Conservation (phyloP, 2,797 vertebrate species). For the Lithobates sylvaticus region DNA sequence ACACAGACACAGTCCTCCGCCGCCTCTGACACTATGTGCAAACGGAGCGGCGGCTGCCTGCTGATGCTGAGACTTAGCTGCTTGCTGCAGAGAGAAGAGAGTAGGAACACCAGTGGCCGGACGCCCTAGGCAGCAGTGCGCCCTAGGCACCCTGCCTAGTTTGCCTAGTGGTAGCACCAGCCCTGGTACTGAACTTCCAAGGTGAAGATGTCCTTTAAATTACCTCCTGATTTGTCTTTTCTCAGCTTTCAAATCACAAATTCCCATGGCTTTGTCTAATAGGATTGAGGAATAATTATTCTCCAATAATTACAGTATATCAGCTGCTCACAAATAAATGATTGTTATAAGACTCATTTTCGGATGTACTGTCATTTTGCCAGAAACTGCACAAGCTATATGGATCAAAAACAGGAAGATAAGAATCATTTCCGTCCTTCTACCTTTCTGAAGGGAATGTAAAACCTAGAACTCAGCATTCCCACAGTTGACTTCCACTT, state of each 20-base stretch:
- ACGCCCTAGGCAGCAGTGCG: too few species aligned
- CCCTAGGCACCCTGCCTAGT: too few species aligned
- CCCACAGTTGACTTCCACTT: constrained; percentile 9
- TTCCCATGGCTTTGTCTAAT: background rate
- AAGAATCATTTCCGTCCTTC: constrained; percentile 18
- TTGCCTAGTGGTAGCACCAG: too few species aligned
- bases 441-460: constrained; percentile 30
- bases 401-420: constrained; percentile 50
- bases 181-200: too few species aligned
- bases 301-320: background rate
- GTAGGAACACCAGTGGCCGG: too few species aligned
- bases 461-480: constrained; percentile 40
- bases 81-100: too few species aligned
- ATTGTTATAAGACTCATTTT: background rate
- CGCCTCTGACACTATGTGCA: too few species aligned
- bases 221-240: background rate
- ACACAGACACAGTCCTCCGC: too few species aligned
- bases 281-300: background rate
- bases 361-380: constrained; percentile 15
- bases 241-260: background rate
- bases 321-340: background rate
- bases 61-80: too few species aligned
- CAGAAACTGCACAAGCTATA: constrained; percentile 30
- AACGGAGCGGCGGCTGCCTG: too few species aligned
- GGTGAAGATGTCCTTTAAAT: too few species aligned